phyloP scores from a whole-genome alignment of 2,888 invertebrate genomes.

The Hypomecis atomaria region DNA sequence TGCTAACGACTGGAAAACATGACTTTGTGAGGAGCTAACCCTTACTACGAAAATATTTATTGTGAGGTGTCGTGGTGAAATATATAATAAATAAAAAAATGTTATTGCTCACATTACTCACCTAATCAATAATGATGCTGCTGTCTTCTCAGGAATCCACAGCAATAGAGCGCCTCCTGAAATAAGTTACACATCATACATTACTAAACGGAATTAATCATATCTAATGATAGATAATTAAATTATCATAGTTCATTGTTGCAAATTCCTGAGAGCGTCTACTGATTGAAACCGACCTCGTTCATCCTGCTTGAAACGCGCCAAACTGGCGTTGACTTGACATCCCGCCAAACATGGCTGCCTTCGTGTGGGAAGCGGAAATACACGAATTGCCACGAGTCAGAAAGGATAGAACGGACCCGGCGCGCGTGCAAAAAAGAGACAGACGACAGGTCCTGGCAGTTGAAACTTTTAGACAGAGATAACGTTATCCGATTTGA shows the following conservation, averaged over 20 bases:
- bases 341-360: constrained; percentile 84
- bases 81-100: neutral
- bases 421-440: constrained; percentile 72
- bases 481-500: constrained; percentile 71
- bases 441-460: constrained; percentile 76
- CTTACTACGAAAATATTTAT: neutral
- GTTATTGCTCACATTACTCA: constrained; percentile 28
- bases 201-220: constrained; percentile 29
- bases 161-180: constrained; percentile 51
- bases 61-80: neutral
- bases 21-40: neutral
- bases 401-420: constrained; percentile 76
- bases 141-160: constrained; percentile 14
- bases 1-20: constrained; percentile 3
- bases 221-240: constrained; percentile 16
- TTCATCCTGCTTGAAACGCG: constrained; percentile 74
- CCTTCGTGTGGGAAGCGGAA: constrained; percentile 82
- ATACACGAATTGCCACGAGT: constrained; percentile 80
- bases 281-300: constrained; percentile 72
- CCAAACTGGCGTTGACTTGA: constrained; percentile 82
- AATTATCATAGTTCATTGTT: constrained; percentile 41
- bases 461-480: constrained; percentile 72
- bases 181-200: constrained; percentile 50
- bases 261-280: constrained; percentile 54
- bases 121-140: constrained; percentile 41